These are phyloP conservation scores for Equus przewalskii DNA, from an alignment of 2,113 vertebrate species.

Conservation along the genomic window DNA sequence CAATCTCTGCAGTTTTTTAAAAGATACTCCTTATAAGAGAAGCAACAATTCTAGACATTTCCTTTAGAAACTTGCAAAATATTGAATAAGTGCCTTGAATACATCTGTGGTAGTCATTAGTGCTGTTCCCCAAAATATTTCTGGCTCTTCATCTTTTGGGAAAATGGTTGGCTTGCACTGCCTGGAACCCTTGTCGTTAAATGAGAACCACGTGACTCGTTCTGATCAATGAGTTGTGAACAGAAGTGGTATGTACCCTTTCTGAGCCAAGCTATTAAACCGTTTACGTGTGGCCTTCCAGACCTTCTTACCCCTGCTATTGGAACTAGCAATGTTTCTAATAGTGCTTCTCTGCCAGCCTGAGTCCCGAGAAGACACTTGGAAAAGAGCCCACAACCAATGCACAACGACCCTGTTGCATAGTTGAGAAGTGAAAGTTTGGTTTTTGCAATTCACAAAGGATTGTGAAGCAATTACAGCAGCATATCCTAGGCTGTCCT, in stretches of 20 bases:
- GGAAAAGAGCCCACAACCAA: neutral
- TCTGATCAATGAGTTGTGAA: neutral
- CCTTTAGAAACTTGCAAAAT: conserved; percentile 1
- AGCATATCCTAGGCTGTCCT: neutral
- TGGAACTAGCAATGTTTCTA: neutral
- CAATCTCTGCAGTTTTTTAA: neutral
- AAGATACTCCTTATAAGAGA: neutral
- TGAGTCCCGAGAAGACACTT: neutral
- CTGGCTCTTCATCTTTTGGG: neutral
- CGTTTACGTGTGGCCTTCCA: neutral
- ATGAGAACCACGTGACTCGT: neutral
- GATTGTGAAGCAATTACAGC: neutral
- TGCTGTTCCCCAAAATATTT: neutral
- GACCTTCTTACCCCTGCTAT: neutral
- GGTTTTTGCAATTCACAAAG: neutral
- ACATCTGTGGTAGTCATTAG: neutral
- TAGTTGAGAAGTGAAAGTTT: neutral
- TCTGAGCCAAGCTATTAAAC: neutral
- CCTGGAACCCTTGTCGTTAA: neutral
- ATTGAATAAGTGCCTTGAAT: neutral
- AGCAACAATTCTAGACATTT: neutral
- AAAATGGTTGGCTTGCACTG: neutral
- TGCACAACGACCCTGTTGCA: neutral
- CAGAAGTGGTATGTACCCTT: neutral
- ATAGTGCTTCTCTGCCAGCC: neutral